phyloP scores from a whole-genome alignment of 2,113 vertebrate species.

The Noturus placidus region DNA sequence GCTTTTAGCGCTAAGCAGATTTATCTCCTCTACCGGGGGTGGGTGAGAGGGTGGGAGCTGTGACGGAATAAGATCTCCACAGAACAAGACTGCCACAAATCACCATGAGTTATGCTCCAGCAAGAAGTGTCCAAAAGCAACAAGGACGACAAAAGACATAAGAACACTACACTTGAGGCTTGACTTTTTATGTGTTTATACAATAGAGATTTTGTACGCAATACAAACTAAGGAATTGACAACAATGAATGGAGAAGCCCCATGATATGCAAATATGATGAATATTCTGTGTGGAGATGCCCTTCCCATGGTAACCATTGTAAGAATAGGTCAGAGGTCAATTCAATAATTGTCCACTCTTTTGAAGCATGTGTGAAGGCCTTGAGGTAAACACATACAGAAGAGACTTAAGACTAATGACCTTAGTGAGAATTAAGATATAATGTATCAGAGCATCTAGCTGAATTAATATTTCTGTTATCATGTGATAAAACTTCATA shows the following conservation, averaged over 20 bases:
- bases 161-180: neutral
- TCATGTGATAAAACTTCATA: neutral
- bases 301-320: constrained; percentile 58
- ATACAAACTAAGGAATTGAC: constrained; percentile 4
- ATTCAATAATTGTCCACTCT: constrained; percentile 57
- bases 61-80: constrained; percentile 43
- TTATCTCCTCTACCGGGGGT: constrained; percentile 57
- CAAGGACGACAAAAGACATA: neutral
- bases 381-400: constrained; percentile 38
- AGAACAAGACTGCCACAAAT: constrained; percentile 36
- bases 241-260: constrained; percentile 12
- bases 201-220: neutral
- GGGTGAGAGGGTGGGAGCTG: constrained; percentile 28
- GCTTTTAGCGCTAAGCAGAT: constrained; percentile 63
- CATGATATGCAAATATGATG: constrained; percentile 46
- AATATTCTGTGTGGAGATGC: constrained; percentile 31
- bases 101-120: neutral
- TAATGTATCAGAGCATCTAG: neutral
- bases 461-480: constrained; percentile 1
- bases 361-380: constrained; percentile 43
- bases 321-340: constrained; percentile 58
- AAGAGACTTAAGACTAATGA: constrained; percentile 24
- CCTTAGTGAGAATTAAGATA: constrained; percentile 7
- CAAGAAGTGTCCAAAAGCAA: neutral
- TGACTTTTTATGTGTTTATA: neutral